phyloP scores from a whole-genome alignment of 1,140 invertebrate species.

The Nasonia giraulti region DNA sequence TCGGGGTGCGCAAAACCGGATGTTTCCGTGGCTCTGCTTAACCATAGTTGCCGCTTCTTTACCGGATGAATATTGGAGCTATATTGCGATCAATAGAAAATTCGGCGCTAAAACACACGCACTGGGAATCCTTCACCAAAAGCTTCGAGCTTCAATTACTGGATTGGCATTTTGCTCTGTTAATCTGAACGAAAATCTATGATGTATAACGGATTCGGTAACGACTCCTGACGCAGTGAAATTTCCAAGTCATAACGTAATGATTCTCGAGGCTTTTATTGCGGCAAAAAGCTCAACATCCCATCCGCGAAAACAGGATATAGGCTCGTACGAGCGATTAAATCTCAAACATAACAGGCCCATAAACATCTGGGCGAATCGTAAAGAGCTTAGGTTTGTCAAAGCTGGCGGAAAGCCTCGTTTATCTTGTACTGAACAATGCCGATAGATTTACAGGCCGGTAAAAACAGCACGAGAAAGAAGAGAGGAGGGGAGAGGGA shows the following conservation, averaged over 20 bases:
- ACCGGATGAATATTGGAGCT: background rate
- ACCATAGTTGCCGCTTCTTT: background rate
- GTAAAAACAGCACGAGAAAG: constrained; percentile 5
- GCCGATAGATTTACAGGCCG: constrained; percentile 32
- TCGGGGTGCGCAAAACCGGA: no score
- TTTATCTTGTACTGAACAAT: constrained; percentile 36
- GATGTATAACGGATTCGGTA: no score
- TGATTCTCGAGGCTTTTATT: no score
- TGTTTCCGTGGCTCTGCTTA: no score
- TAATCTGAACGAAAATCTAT: background rate
- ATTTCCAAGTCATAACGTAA: no score
- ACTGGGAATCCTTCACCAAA: background rate
- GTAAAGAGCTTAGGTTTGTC: constrained; percentile 35
- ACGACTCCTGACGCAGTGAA: no score
- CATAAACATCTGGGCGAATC: constrained; percentile 32
- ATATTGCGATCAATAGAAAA: background rate
- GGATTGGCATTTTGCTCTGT: background rate
- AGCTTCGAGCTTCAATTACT: background rate
- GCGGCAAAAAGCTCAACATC: background rate
- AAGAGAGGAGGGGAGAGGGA: constrained; percentile 39
- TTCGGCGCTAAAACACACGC: background rate
- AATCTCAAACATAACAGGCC: constrained; percentile 31
- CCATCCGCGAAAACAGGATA: background rate
- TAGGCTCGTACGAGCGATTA: background rate
- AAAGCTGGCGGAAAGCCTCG: constrained; percentile 26